These are phyloP conservation scores for Scolopax rusticola DNA, from an alignment of 2,797 vertebrate species.

Conservation along the genomic window DNA sequence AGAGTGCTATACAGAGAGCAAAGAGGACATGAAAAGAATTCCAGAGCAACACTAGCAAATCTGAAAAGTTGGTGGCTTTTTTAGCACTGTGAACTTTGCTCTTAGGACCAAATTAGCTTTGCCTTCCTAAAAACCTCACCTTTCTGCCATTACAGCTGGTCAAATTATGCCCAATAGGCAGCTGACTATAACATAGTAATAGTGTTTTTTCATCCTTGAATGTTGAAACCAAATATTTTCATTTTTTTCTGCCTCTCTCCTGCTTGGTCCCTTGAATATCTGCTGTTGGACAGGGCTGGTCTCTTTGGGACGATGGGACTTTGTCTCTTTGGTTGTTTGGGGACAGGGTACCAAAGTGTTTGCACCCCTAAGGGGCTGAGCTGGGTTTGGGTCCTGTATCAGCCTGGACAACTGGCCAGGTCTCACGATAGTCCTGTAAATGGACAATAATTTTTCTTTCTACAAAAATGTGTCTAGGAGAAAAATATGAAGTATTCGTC, in stretches of 20 bases:
- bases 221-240: not conserved
- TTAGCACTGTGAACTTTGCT: not conserved
- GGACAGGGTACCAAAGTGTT: not conserved
- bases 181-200: not conserved
- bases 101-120: not conserved
- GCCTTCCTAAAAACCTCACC: not conserved
- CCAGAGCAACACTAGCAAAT: not conserved
- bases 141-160: not conserved
- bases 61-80: not conserved
- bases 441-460: not conserved
- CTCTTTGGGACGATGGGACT: not conserved
- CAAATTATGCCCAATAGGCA: not conserved
- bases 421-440: rapidly evolving
- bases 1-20: not conserved
- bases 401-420: not conserved
- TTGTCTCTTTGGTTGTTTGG: not conserved
- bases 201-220: not conserved
- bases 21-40: not conserved
- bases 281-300: not conserved
- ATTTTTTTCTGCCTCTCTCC: not conserved
- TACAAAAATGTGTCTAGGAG: not conserved
- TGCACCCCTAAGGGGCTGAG: not conserved
- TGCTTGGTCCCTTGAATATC: not conserved
- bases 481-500: not conserved
- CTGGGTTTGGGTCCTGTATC: not conserved